Evolutionary conservation across 2,113 vertebrate genomes (phyloP).

Genomic region (human (Homo sapiens)): GRCh38 chr5:78407001-78407500

Average conservation of each 20-base stretch:
- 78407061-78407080: not conserved
- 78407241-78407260: not conserved
- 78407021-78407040: not conserved
- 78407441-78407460: not conserved
- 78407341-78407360: not conserved
- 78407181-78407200: not conserved
- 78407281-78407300: not conserved
- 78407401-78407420: not conserved
- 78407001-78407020: not conserved
- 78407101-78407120: not conserved
- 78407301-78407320: not conserved
- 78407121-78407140: not conserved
- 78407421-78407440: too few species aligned
- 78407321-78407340: not conserved
- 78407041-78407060: not conserved
- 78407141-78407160: not conserved
- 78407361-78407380: not conserved
- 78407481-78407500: not conserved
- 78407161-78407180: not conserved
- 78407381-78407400: not conserved
- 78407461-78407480: not conserved
- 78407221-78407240: not conserved
- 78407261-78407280: not conserved
- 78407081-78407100: not conserved
- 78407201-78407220: not conserved